These are phyloP conservation scores for Aratinga solstitialis DNA, from an alignment of 2,797 vertebrate genomes.

Conservation along the genomic window DNA sequence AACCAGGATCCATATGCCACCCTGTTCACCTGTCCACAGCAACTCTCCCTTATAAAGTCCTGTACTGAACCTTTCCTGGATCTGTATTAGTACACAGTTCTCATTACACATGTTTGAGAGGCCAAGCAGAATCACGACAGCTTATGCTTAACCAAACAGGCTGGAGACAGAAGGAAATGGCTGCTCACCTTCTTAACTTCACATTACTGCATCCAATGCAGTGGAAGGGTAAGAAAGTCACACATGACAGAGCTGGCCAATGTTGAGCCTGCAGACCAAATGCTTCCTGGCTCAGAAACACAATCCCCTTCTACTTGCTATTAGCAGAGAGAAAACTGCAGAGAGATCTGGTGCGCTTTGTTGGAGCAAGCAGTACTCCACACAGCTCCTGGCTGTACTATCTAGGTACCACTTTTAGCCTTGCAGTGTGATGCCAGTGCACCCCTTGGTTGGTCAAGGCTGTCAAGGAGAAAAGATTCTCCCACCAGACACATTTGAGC, in stretches of 20 bases:
- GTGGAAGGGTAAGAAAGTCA: not conserved
- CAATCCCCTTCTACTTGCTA: not conserved
- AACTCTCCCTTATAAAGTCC: not conserved
- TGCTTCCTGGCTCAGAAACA: not conserved
- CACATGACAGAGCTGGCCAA: not conserved
- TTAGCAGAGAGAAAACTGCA: not conserved
- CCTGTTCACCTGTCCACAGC: not conserved
- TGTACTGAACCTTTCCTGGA: not conserved
- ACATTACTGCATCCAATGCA: not conserved
- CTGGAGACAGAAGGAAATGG: not conserved
- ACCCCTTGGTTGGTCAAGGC: not conserved
- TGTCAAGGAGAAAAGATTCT: not conserved
- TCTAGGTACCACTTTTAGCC: not conserved
- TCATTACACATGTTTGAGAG: not conserved
- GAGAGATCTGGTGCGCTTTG: not conserved
- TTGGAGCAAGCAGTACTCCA: not conserved
- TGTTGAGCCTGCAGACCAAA: not conserved
- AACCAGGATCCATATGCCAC: not conserved
- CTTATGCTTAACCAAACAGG: not conserved
- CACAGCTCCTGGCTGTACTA: not conserved
- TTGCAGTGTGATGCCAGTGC: fast-evolving
- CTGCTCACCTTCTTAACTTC: not conserved
- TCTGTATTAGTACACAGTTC: not conserved
- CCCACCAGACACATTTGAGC: not conserved
- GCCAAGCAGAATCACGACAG: not conserved